These are phyloP conservation scores for Eonycteris spelaea DNA, from an alignment of 2,113 vertebrate genomes.

Conservation along the genomic window DNA sequence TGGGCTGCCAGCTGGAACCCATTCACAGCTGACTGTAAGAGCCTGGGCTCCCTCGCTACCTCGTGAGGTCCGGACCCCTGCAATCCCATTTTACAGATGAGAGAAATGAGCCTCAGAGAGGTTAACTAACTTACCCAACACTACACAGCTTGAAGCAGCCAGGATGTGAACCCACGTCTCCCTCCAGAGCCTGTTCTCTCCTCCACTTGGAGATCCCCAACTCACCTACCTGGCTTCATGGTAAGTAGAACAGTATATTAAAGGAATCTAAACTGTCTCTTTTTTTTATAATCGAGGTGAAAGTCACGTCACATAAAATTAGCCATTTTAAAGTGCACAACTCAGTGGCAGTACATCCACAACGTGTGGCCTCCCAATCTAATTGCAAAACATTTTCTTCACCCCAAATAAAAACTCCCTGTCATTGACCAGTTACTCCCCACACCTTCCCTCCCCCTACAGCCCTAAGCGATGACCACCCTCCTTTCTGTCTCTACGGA, in stretches of 20 bases:
- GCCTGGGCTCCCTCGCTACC: too few relatives aligned
- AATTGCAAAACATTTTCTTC: neutral
- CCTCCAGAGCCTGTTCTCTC: neutral
- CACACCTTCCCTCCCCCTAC: fast-evolving
- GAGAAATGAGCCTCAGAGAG: neutral
- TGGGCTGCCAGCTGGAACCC: neutral
- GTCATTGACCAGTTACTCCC: neutral
- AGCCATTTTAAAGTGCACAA: neutral
- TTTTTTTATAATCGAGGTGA: neutral
- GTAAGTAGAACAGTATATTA: neutral
- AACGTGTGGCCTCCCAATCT: fast-evolving
- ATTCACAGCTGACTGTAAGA: neutral
- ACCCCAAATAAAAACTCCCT: neutral
- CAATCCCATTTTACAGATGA: neutral
- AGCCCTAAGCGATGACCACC: neutral
- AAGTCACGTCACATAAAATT: neutral
- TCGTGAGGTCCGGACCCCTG: neutral
- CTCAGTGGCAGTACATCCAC: neutral
- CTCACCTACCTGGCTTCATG: too few relatives aligned
- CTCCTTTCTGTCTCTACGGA: neutral
- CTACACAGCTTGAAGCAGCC: neutral
- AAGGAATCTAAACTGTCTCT: neutral
- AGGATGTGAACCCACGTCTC: neutral
- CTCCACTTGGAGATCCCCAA: too few relatives aligned
- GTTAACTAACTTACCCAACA: neutral